A percentile compares a stretch with the other conserved stretches of the same genome.
Evolutionary conservation across 2,113 vertebrate species (phyloP).

Genomic region (Dipodomys spectabilis): DNA sequence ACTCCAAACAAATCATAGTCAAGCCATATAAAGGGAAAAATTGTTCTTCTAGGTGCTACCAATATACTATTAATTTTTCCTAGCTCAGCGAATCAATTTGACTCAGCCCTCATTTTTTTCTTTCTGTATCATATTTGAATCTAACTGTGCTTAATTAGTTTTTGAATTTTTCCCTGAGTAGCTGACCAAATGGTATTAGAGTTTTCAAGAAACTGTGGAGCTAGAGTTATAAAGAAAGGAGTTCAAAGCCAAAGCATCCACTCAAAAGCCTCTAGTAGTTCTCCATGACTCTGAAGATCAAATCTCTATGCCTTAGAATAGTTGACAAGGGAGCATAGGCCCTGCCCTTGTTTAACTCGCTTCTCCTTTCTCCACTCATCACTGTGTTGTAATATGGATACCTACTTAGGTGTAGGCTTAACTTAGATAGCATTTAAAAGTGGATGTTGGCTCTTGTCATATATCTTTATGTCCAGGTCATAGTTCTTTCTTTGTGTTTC

Average conservation of each 20-base stretch:
- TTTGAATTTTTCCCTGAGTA: slow-evolving; percentile 26
- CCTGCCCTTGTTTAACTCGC: background rate
- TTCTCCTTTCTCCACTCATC: background rate
- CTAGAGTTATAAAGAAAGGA: background rate
- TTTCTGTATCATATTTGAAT: background rate
- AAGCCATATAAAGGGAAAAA: background rate
- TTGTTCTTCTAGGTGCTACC: background rate
- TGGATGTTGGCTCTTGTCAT: background rate
- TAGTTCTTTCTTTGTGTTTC: background rate
- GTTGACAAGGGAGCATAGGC: background rate
- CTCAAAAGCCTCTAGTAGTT: background rate
- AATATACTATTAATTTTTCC: slow-evolving; percentile 37
- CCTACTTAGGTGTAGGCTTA: background rate
- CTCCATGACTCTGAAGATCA: background rate
- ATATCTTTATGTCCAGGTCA: too few relatives aligned
- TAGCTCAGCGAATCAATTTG: slow-evolving; percentile 17
- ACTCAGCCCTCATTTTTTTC: background rate
- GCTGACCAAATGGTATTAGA: background rate
- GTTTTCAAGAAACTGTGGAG: background rate
- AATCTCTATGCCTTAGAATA: background rate
- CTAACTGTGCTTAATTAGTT: background rate
- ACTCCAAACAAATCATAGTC: slow-evolving; percentile 56
- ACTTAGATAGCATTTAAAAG: background rate
- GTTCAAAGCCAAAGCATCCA: background rate
- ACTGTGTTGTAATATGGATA: background rate